A percentile compares a stretch with the other conserved stretches of the same genome.
Conservation (phyloP, 1,140 invertebrate genomes). For the Drosophila bocki region DNA sequence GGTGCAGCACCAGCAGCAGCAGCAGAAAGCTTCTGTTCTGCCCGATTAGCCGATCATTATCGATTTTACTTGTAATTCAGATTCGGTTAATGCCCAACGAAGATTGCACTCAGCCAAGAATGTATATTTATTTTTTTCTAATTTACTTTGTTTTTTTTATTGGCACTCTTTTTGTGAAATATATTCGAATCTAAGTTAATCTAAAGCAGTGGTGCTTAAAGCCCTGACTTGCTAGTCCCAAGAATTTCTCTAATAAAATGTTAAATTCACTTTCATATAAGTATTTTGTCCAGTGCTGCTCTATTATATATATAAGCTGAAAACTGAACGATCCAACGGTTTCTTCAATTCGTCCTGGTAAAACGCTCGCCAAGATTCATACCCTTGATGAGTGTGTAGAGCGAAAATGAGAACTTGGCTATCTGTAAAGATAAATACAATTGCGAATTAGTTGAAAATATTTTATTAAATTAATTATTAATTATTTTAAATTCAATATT, state of each 20-base stretch:
- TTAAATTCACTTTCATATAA: background rate
- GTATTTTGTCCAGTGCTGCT: background rate
- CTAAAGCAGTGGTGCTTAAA: background rate
- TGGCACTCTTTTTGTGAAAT: background rate
- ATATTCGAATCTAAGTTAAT: background rate
- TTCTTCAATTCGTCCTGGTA: slow-evolving; percentile 25
- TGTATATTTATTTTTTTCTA: too few relatives aligned
- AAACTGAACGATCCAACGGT: background rate
- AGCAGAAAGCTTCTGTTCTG: slow-evolving; percentile 28
- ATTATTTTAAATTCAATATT: too few relatives aligned
- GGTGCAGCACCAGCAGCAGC: background rate
- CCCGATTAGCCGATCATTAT: slow-evolving; percentile 35
- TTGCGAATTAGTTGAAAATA: too few relatives aligned
- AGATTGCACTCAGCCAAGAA: background rate
- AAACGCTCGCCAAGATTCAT: slow-evolving; percentile 57
- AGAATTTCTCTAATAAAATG: background rate
- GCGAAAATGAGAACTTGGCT: slow-evolving; percentile 65
- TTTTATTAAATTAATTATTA: too few relatives aligned
- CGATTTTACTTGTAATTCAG: slow-evolving; percentile 42
- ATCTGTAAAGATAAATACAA: slow-evolving; percentile 28
- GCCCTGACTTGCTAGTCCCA: background rate
- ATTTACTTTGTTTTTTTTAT: background rate
- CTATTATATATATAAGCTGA: background rate
- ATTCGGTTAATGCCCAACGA: background rate
- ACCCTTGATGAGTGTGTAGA: slow-evolving; percentile 63